phyloP scores from a whole-genome alignment of 64 coral and sea anemone genomes.

The Stichodactyla mertensii region DNA sequence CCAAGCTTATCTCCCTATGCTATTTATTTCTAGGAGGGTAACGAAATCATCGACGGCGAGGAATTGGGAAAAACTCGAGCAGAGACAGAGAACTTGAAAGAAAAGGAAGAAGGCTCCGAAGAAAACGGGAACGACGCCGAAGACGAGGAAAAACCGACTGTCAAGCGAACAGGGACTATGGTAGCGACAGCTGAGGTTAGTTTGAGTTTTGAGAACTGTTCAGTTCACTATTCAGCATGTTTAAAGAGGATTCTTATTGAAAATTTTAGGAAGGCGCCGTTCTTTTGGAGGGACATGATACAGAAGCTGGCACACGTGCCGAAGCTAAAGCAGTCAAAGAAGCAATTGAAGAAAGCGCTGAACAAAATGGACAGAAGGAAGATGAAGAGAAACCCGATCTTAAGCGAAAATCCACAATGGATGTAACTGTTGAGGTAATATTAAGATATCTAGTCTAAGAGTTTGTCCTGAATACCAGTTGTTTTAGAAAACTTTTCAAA shows the following conservation, averaged over 20 bases:
- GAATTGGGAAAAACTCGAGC: slow-evolving; percentile 68
- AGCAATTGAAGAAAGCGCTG: slow-evolving; percentile 77
- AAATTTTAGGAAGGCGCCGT: slow-evolving; percentile 70
- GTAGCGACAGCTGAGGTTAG: slow-evolving; percentile 77
- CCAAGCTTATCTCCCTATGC: not conserved
- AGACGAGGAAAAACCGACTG: slow-evolving; percentile 61
- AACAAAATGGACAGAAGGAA: slow-evolving; percentile 68
- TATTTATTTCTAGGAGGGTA: slow-evolving; percentile 49
- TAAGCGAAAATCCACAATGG: slow-evolving; percentile 86
- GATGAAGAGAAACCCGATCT: slow-evolving; percentile 86
- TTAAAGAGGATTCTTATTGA: not conserved
- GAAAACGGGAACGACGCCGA: slow-evolving; percentile 27
- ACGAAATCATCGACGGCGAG: slow-evolving; percentile 55
- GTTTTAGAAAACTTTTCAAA: slow-evolving; percentile 27
- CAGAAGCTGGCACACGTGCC: slow-evolving; percentile 79
- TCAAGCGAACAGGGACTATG: slow-evolving; percentile 91
- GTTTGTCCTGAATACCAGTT: not conserved
- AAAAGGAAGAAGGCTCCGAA: slow-evolving; percentile 34
- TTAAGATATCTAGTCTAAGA: not conserved
- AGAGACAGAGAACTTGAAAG: slow-evolving; percentile 46
- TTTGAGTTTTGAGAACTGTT: not conserved
- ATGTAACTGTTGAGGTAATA: slow-evolving; percentile 80
- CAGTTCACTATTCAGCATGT: not conserved
- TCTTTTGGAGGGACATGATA: slow-evolving; percentile 64
- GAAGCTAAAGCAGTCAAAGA: slow-evolving; percentile 84